Percentiles rank a stretch among this genome's conserved stretches.
phyloP scores from a whole-genome alignment of 2,797 vertebrate species.

The Galaxias olidus region DNA sequence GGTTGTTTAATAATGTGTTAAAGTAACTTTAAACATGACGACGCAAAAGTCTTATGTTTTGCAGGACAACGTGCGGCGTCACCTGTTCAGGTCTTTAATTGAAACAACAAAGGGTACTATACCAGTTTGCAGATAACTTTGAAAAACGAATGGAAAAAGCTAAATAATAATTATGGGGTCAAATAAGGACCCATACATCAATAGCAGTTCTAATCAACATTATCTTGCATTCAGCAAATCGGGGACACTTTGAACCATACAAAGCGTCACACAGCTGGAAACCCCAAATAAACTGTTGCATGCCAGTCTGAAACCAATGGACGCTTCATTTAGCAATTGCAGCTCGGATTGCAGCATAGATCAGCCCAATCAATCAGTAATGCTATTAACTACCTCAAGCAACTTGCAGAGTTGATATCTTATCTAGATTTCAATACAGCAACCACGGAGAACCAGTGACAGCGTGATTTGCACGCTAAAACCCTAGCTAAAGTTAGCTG shows the following conservation, averaged over 20 bases:
- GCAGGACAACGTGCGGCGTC: background rate
- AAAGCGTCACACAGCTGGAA: conserved; percentile 30
- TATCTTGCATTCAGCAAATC: no score
- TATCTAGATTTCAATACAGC: no score
- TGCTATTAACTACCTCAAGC: no score
- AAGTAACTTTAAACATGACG: conserved; percentile 10
- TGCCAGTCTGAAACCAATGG: conserved; percentile 35
- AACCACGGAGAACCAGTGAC: conserved; percentile 20
- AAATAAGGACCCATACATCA: background rate
- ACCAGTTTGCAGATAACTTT: background rate
- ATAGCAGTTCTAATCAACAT: background rate
- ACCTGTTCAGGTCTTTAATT: background rate
- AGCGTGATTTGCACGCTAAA: conserved; percentile 6
- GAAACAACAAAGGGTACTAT: background rate
- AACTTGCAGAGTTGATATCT: no score
- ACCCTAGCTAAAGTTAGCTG: no score
- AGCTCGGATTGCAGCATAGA: conserved; percentile 13
- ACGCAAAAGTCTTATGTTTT: background rate
- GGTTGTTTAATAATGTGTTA: conserved; percentile 34
- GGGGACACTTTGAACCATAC: background rate
- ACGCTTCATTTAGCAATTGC: conserved; percentile 58
- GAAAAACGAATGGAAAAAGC: background rate
- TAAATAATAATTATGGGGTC: no score
- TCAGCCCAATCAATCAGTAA: no score
- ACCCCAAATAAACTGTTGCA: conserved; percentile 73